Base-by-base conservation (phyloP, 1,140 invertebrate genomes). In the Drosophila funebris region DNA sequence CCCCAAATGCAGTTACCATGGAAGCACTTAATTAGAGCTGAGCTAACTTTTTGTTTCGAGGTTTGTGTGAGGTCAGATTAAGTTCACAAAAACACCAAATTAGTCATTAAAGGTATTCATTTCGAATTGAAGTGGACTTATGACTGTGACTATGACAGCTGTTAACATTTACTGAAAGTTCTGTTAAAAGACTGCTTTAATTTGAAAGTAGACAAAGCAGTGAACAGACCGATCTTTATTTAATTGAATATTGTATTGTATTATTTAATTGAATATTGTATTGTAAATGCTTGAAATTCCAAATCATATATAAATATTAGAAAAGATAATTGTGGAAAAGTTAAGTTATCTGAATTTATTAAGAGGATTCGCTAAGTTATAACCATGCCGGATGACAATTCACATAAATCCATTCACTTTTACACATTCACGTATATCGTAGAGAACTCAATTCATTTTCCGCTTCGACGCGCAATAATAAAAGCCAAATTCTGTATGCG, bases 401-500 rank as follows among this genome's bases (percentile, higher is more conserved):
- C 73, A 53, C 7, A 7, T 36, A 16, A 6, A 37, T 46, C 36
- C 2, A 52, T 31, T 4, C 37, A 54, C 29, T 27, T n/a, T 3
- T 24, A 36, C 9, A 29, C 14, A 18, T 4, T 41, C 29, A 11
- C 2, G 31, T 39, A 24, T 24, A 24, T 24, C 4, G 24, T 27
- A 41, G 18, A 14, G 14, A 58, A 50, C 44, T 44, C 24, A 11
- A 48, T 60, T 61, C 43, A 69, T 58, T 48, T 80, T 81, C 77
- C 64, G 76, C 77, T 69, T 66, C 73, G 58, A 70, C 64, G 77
- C 69, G 61, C 73, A 67, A 50, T 74, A 70, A 82, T 70, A 80
- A 80, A 82, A 54, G 73, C 63, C 50, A 56, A 68, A 44, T 64
- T 37, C 22, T 24, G 52, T 39, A 46, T 46, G 53, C 24, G 36